Evolutionary conservation across 1,140 invertebrate species (phyloP), one percentile per base, ranked within the genome.

Genomic region (Propsilocerus akamusi): DNA sequence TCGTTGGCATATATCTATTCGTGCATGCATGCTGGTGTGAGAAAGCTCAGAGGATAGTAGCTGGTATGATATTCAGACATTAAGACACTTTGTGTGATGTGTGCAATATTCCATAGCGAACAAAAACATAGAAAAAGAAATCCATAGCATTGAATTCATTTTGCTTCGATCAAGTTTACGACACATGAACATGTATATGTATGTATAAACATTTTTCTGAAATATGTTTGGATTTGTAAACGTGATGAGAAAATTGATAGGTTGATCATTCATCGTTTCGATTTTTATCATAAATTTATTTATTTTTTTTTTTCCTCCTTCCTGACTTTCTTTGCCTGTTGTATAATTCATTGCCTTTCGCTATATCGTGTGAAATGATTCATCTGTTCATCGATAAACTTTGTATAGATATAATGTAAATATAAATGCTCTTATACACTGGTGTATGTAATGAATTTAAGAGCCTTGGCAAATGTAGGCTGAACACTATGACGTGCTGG

Each of bases 221-320:
- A 41, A 41, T 41, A 41, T 41, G 34, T 41, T 41, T 41, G 34
- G 34, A 41, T 41, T 41, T 41, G 34, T 41, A 41, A 20, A 41
- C 34, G 34, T 41, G 34, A 41, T 41, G 34, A 41, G 34, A 41
- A 41, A 41, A 41, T 41, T 41, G 34, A 41, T 41, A 41, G 34
- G 34, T 41, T 20, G 34, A 41, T 41, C 34, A 41, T 41, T 41
- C 14, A 14, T 20, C 12, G 22, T 41, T 41, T 41, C 34, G 10
- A n/a, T n/a, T n/a, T n/a, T n/a, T n/a, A n/a, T n/a, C n/a, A n/a
- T n/a, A n/a, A n/a, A n/a, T n/a, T n/a, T 20, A 41, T 41, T 41
- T 20, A 5, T 41, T 14, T 17, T 37, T 3, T 6, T 7, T 3
- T 2, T 3, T 17, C 32, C n/a, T 41, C 34, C 22, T 41, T 20